phyloP scores from a whole-genome alignment of 2,888 invertebrate species.

The Pachycephus smyrnensis region DNA sequence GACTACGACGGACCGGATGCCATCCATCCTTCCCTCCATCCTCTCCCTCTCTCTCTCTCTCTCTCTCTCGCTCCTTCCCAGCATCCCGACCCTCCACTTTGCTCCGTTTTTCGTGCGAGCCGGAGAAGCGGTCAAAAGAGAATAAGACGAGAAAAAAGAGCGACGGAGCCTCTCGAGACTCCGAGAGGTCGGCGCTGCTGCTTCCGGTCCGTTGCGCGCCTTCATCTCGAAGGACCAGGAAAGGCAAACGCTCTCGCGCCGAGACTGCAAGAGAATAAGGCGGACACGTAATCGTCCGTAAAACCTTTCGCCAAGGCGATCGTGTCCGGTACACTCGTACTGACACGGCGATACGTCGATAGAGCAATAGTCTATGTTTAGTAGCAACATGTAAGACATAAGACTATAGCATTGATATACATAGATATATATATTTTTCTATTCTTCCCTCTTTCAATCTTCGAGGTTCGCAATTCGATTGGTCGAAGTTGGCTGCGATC shows the following conservation, averaged over 20 bases:
- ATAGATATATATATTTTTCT: not conserved
- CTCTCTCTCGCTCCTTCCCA: constrained; percentile 8
- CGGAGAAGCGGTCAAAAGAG: constrained; percentile 1
- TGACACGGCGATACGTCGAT: not conserved
- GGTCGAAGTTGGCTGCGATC: not conserved
- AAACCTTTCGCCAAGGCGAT: not conserved
- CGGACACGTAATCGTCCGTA: not conserved
- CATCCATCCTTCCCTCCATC: constrained; percentile 55
- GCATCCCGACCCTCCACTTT: not conserved
- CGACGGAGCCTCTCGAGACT: not conserved
- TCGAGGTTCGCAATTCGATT: not conserved
- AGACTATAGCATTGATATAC: not conserved
- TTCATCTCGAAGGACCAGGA: not conserved
- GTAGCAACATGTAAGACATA: too few relatives aligned
- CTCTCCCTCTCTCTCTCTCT: constrained; percentile 38
- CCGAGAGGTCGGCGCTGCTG: not conserved
- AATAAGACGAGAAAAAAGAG: not conserved
- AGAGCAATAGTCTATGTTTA: not conserved
- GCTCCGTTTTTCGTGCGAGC: not conserved
- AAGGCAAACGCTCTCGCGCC: not conserved
- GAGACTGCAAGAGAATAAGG: not conserved
- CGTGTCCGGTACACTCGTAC: not conserved
- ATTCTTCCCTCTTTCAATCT: not conserved
- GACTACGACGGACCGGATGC: constrained; percentile 57
- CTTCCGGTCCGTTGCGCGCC: not conserved